Percentiles rank a stretch among this genome's conserved stretches.
These are phyloP conservation scores for Hypotaenidia philippensis DNA, from an alignment of 2,797 vertebrate species.

Conservation along the genomic window DNA sequence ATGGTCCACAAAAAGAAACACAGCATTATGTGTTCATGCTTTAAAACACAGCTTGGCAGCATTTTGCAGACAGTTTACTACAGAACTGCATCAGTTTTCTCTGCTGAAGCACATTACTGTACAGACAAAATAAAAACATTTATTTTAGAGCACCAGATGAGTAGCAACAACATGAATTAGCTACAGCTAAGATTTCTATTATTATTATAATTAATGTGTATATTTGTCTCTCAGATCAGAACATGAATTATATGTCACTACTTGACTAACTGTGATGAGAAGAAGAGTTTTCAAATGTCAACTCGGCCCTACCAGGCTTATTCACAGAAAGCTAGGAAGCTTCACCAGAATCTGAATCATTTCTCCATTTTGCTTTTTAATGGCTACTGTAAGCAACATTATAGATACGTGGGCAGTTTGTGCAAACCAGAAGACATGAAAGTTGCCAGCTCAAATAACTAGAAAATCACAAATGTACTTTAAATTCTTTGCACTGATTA, in stretches of 20 bases:
- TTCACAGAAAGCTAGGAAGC: not conserved
- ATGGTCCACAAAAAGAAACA: not conserved
- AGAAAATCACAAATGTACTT: not conserved
- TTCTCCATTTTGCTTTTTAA: not conserved
- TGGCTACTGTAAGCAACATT: not conserved
- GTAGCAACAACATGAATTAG: not conserved
- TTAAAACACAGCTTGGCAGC: slow-evolving; percentile 27
- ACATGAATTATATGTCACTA: not conserved
- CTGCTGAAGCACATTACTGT: not conserved
- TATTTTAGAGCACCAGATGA: not conserved
- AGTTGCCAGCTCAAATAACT: not conserved
- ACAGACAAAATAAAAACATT: slow-evolving; percentile 24
- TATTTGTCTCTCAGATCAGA: slow-evolving; percentile 7
- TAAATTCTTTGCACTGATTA: not conserved
- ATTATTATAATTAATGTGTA: not conserved
- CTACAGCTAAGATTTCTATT: slow-evolving; percentile 7
- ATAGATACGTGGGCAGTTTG: not conserved
- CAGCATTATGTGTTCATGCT: not conserved
- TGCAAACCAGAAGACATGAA: not conserved
- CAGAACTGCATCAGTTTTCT: not conserved
- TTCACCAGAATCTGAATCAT: not conserved
- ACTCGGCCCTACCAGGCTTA: not conserved
- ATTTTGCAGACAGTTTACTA: slow-evolving; percentile 19
- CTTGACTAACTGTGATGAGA: not conserved
- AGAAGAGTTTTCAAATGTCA: not conserved